Evolutionary conservation across 2,113 vertebrate species (phyloP).

Genomic region (Phalacrocorax aristotelis): DNA sequence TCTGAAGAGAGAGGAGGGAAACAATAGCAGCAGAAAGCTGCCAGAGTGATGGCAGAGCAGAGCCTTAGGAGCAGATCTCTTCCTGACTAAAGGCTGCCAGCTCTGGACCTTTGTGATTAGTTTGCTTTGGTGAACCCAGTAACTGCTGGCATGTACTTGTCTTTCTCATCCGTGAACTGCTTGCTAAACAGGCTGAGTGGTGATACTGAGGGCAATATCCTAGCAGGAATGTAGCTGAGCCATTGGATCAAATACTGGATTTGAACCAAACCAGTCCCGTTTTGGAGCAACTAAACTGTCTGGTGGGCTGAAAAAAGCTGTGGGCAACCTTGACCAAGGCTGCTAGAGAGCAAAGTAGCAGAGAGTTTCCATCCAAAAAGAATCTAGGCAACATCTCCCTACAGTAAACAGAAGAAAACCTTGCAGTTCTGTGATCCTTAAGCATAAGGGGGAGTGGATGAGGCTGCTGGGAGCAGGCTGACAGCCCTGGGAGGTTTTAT

Average conservation of each 20-base stretch:
- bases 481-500: constrained; percentile 25
- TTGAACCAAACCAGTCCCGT: constrained; percentile 18
- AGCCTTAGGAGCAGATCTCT: neutral
- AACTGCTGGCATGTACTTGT: neutral
- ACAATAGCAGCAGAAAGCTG: constrained; percentile 4
- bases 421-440: constrained; percentile 25
- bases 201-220: constrained; percentile 13
- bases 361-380: constrained; percentile 54
- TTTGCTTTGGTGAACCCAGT: constrained; percentile 27
- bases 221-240: neutral
- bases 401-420: constrained; percentile 56
- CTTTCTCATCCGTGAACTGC: neutral
- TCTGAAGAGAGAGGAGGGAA: neutral
- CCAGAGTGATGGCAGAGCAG: neutral
- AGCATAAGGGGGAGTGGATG: constrained; percentile 5
- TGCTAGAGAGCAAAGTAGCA: constrained; percentile 50
- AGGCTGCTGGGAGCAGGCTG: constrained; percentile 28
- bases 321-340: constrained; percentile 46
- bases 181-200: neutral
- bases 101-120: constrained; percentile 13
- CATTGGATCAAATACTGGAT: neutral
- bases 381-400: constrained; percentile 59
- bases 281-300: constrained; percentile 34
- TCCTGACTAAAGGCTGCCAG: constrained; percentile 17
- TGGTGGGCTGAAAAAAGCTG: constrained; percentile 44